A percentile compares a stretch with the other conserved stretches of the same genome.
These are phyloP conservation scores for Ellobium chinense DNA, from an alignment of 2,888 invertebrate species.

Conservation along the genomic window DNA sequence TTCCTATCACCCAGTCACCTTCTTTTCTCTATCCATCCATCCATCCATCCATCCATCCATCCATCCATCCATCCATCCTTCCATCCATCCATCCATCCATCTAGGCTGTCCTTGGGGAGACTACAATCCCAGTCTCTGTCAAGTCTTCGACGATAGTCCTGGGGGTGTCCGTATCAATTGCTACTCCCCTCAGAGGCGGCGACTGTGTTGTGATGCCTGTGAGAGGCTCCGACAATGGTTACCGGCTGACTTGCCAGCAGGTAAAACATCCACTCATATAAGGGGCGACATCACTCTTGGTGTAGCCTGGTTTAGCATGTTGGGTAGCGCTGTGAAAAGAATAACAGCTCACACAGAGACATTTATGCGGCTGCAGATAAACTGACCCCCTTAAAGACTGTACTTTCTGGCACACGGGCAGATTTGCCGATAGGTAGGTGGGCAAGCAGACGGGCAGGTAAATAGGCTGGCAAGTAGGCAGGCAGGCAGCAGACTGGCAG, in stretches of 20 bases:
- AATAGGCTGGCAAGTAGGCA: too few species aligned
- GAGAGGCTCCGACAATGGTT: constrained; percentile 53
- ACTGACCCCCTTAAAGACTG: too few species aligned
- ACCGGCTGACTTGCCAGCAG: constrained; percentile 37
- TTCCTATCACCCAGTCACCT: too few species aligned
- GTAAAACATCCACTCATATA: constrained; percentile 12
- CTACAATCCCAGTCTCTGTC: constrained; percentile 64
- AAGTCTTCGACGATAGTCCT: constrained; percentile 55
- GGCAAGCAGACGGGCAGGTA: too few species aligned
- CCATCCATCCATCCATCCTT: background rate
- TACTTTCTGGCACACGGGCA: too few species aligned
- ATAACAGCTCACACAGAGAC: too few species aligned
- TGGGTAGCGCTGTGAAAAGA: too few species aligned
- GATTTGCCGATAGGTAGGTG: too few species aligned
- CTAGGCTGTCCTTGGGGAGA: constrained; percentile 69
- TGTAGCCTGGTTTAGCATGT: too few species aligned
- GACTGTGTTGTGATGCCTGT: constrained; percentile 67
- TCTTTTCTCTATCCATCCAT: background rate
- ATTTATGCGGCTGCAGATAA: too few species aligned
- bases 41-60: background rate
- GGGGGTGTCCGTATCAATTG: constrained; percentile 62
- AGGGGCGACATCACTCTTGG: too few species aligned
- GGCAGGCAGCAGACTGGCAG: background rate
- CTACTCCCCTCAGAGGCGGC: constrained; percentile 58
- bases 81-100: background rate